phyloP scores from a whole-genome alignment of 2,888 invertebrate species.

The Cantharis lateralis region DNA sequence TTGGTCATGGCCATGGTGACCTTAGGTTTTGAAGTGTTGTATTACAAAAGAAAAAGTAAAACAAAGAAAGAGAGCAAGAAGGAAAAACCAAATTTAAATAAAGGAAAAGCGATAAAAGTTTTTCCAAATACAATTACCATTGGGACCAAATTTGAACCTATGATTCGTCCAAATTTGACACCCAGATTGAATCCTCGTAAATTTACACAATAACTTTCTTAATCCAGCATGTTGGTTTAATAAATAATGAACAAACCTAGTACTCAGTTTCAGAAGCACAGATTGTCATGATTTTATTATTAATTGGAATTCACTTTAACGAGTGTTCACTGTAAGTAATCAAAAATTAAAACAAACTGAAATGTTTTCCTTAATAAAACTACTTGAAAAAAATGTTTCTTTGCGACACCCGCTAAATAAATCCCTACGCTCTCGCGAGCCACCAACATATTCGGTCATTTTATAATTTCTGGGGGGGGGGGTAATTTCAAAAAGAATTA shows the following conservation, averaged over 20 bases:
- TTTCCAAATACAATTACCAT: constrained; percentile 28
- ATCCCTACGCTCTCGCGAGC: background rate
- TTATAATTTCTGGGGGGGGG: too few species aligned
- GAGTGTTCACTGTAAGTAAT: background rate
- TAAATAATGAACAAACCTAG: too few species aligned
- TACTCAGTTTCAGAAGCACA: background rate
- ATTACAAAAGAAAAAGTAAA: constrained; percentile 67
- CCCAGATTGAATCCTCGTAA: background rate
- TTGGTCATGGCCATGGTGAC: constrained; percentile 84
- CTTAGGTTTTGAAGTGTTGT: constrained; percentile 78
- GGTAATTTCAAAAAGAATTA: too few species aligned
- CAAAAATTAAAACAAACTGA: background rate
- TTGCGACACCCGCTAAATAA: background rate
- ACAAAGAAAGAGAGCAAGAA: constrained; percentile 43
- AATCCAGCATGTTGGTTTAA: too few species aligned
- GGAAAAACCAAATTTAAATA: constrained; percentile 2
- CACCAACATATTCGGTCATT: too few species aligned
- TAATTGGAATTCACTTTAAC: background rate
- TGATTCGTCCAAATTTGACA: constrained; percentile 1
- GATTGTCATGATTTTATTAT: background rate
- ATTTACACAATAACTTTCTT: background rate
- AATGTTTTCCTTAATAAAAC: background rate
- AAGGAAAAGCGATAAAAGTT: constrained; percentile 23
- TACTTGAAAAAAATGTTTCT: background rate
- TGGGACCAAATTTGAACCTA: constrained; percentile 44